A percentile compares a stretch with the other conserved stretches of the same genome.
These are phyloP conservation scores for Malacoraja senta DNA, from an alignment of 2,797 vertebrate genomes.

Conservation along the genomic window DNA sequence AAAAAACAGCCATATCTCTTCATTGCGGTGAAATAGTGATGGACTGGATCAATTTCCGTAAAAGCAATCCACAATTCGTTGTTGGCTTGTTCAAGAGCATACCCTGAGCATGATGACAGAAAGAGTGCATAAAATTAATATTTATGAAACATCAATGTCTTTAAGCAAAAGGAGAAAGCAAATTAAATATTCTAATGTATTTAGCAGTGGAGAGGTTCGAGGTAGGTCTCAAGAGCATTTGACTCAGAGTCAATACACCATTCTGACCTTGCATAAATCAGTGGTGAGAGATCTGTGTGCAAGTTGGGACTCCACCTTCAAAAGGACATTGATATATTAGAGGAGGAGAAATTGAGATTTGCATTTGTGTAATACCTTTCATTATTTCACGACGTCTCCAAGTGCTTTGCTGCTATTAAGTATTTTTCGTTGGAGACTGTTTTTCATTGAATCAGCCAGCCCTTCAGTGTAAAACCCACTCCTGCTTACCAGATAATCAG, in stretches of 20 bases:
- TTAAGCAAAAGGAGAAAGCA: not conserved
- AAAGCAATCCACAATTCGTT: not conserved
- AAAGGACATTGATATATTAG: not conserved
- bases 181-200: conserved; percentile 34
- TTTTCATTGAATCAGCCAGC: not conserved
- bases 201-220: conserved; percentile 16
- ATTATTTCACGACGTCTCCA: not conserved
- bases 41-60: not conserved
- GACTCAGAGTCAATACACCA: not conserved
- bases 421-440: not conserved
- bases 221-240: conserved; percentile 26
- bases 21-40: not conserved
- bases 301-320: not conserved
- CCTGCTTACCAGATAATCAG: not conserved
- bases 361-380: not conserved
- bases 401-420: not conserved
- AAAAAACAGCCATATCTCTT: not conserved
- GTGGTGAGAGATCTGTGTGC: not conserved
- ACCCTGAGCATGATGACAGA: not conserved
- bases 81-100: not conserved
- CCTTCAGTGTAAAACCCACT: not conserved
- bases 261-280: conserved; percentile 16
- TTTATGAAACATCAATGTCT: conserved; percentile 37
- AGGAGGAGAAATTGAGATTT: no score
- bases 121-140: conserved; percentile 30